A percentile compares a stretch with the other conserved stretches of the same genome.
These are phyloP conservation scores for Varecia variegata DNA, from an alignment of 2,797 vertebrate genomes.

Conservation along the genomic window DNA sequence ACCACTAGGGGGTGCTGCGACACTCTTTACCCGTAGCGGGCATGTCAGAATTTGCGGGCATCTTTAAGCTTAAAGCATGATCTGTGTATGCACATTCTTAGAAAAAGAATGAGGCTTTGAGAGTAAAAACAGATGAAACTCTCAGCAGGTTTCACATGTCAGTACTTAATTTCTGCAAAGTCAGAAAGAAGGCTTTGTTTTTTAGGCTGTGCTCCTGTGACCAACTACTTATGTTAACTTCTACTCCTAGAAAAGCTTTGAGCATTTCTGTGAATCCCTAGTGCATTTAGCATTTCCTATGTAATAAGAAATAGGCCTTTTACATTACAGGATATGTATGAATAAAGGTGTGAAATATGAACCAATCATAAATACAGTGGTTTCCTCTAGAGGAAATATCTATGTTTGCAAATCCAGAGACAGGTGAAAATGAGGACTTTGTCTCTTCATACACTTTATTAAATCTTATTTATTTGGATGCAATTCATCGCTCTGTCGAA, in stretches of 20 bases:
- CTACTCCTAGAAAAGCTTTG: conserved; percentile 69
- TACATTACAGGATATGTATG: conserved; percentile 73
- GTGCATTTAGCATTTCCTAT: conserved; percentile 78
- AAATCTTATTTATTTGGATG: conserved; percentile 71
- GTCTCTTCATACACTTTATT: conserved; percentile 56
- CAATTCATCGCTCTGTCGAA: conserved; percentile 54
- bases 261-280: conserved; percentile 73
- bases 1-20: conserved; percentile 76
- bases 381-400: conserved; percentile 75
- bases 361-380: conserved; percentile 71
- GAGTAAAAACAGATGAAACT: conserved; percentile 66
- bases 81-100: conserved; percentile 17
- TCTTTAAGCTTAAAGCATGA: conserved; percentile 33
- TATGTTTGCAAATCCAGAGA: conserved; percentile 67
- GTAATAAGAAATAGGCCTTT: conserved; percentile 73
- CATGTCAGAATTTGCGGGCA: neutral
- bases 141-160: conserved; percentile 66
- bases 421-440: conserved; percentile 73
- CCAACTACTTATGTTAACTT: conserved; percentile 73
- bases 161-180: conserved; percentile 57
- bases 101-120: conserved; percentile 67
- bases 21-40: neutral
- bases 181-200: conserved; percentile 71
- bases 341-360: conserved; percentile 77
- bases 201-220: conserved; percentile 69